Conservation (phyloP, 30 jellyfish, hydroid and myxozoan species). For the Turritopsis dohrnii region DNA sequence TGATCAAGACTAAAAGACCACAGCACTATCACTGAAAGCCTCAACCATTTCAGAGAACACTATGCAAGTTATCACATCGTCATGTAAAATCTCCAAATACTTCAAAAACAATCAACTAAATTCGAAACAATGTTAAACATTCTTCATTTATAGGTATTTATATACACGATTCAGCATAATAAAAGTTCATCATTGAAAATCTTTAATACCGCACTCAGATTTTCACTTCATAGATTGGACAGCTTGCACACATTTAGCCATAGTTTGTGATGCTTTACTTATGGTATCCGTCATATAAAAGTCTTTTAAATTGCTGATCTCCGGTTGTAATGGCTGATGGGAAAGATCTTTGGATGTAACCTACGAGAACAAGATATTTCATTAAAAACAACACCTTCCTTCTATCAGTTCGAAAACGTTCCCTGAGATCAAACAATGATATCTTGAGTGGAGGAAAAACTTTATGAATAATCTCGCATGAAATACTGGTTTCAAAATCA, state of each 20-base stretch:
- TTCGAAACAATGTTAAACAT: neutral
- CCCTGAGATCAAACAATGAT: too few species aligned
- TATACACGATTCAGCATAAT: neutral
- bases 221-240: slow-evolving; percentile 76
- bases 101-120: neutral
- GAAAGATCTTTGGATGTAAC: slow-evolving; percentile 2
- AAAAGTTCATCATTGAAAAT: neutral
- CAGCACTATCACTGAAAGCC: too few species aligned
- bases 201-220: neutral
- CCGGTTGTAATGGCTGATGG: slow-evolving; percentile 38
- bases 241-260: slow-evolving; percentile 99
- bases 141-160: neutral
- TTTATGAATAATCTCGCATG: too few species aligned
- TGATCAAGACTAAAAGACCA: too few species aligned
- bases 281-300: slow-evolving; percentile 94
- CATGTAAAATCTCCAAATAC: too few species aligned
- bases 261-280: slow-evolving; percentile 94
- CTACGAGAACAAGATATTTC: slow-evolving; percentile 22
- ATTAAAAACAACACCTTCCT: neutral
- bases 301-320: slow-evolving; percentile 50
- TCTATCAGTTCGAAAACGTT: too few species aligned
- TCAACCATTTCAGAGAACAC: too few species aligned
- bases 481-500: too few species aligned
- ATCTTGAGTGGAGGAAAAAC: too few species aligned
- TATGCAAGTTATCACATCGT: too few species aligned